A percentile compares a stretch with the other conserved stretches of the same genome.
Evolutionary conservation across 1,140 invertebrate species (phyloP).

Genomic region (Trichoplusia ni): DNA sequence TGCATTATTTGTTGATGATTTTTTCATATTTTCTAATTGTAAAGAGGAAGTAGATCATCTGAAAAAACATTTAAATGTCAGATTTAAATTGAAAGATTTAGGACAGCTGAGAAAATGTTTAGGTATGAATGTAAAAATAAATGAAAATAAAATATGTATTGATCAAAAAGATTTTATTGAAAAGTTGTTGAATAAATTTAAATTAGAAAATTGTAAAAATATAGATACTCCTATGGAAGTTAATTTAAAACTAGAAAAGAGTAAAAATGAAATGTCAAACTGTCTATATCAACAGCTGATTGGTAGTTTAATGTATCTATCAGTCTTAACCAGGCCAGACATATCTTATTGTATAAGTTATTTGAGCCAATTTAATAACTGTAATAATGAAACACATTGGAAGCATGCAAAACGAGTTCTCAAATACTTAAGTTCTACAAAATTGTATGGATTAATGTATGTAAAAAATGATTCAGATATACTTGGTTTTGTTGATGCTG

Average conservation of each 20-base stretch:
- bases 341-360: conserved; percentile 3
- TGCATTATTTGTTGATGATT: conserved; percentile 15
- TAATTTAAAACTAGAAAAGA: conserved; percentile 16
- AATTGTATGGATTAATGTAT: neutral
- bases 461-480: neutral
- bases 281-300: conserved; percentile 7
- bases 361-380: conserved; percentile 12
- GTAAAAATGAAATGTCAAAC: neutral
- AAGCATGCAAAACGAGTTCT: neutral
- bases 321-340: conserved; percentile 1
- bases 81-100: conserved; percentile 16
- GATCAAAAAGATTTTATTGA: conserved; percentile 14
- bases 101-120: conserved; percentile 3
- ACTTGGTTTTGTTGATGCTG: neutral
- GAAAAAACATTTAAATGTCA: neutral
- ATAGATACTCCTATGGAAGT: conserved; percentile 12
- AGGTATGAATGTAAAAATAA: conserved; percentile 8
- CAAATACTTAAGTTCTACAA: conserved; percentile 5
- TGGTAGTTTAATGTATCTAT: conserved; percentile 2
- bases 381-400: neutral
- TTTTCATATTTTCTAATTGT: conserved; percentile 16
- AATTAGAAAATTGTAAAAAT: conserved; percentile 6
- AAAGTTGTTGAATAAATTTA: conserved; percentile 8
- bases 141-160: conserved; percentile 7
- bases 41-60: neutral